Base-by-base conservation (phyloP, 2,888 invertebrate genomes). In the Temnothorax rugatulus region DNA sequence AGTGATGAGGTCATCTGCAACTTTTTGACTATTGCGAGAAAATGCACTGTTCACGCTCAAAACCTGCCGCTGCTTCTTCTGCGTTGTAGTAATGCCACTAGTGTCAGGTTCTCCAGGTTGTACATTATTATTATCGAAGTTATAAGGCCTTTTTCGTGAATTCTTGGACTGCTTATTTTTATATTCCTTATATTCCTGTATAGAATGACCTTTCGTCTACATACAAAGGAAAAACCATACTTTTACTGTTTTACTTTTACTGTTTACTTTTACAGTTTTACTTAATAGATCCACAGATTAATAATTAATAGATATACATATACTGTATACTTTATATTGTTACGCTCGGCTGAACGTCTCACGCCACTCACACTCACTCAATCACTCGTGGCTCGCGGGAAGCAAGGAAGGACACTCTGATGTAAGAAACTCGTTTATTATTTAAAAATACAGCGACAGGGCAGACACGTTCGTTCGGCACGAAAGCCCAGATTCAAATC, bases 91-190 rank as follows among this genome's bases (percentile, higher is more conserved):
- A 21, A 69, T 68, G 2, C 13, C 69, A 34, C 34, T 34, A 34
- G 34, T 34, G 0, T 7, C 34, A 69, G n/a, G 8, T 52, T 54
- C 34, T 34, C 34, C 34, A 34, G 34, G 0, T 34, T 34, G 34
- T 34, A 34, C 21, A 54, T 69, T 38, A 69, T 54, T 66, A 25
- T 66, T 52, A 69, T 64, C n/a, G 18, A 41, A 13, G 7, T 11
- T n/a, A 52, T 21, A 52, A 54, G 69, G 29, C 5, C 15, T 69
- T 52, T 69, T 69, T 38, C 21, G 38, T 52, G 69, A n/a, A 69
- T 52, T 69, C 34, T 69, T 69, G 50, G 13, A 52, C n/a, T 69
- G 34, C 50, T 68, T 68, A 68, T 50, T 34, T 68, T 68, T 68
- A 68, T 69, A 69, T 69, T 69, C 50, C 13, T 69, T n/a, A 52